Evolutionary conservation across 2,797 vertebrate genomes (phyloP), one percentile per base, ranked within the genome.

Genomic region (Sparus aurata): DNA sequence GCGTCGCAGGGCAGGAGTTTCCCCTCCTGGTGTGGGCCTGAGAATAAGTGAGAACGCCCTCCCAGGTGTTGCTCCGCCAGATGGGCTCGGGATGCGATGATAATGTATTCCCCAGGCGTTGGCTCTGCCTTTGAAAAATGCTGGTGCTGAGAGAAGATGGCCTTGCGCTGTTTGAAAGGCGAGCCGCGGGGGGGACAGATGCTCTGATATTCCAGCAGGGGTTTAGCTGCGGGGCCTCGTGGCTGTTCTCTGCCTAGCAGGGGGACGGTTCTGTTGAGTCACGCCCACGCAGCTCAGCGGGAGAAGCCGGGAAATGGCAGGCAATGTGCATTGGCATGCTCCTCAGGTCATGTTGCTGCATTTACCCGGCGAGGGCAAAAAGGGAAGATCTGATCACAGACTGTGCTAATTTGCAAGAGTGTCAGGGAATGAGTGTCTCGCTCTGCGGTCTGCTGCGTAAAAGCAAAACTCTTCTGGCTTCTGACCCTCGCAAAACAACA

Each of bases 141-240:
- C 79, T 75, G 69, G 79, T 75, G 82, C 87, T 72, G 87, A 75
- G 74, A 79, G 89, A 91, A 82, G 88, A 91, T 90, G 90, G 90
- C 85, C 90, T 87, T 79, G 86, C 72, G 68, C 75, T 38, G 86
- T 89, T 88, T 92, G 91, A 90, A 86, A 93, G 91, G 71, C 82
- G 30, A 89, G 87, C 89, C 79, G 79, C 77, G 9, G 88, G 90
- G 89, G 82, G 91, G 77, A 67, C 71, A 89, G 91, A 92, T 93
- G 91, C 89, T 94, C 85, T 91, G 89, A 92, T 88, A 88, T 87
- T 93, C 82, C 89, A 85, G 90, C 79, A 80, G 89, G 85, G 85
- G 85, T 80, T 9, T 83, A 79, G 86, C 93, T 82, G 86, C 54
- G 6, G 92, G 92, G 90, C 77, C 79, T 63, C 78, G 0, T 61